A percentile compares a stretch with the other conserved stretches of the same genome.
These are phyloP conservation scores for Rachycentron canadum DNA, from an alignment of 2,797 vertebrate species.

Conservation along the genomic window DNA sequence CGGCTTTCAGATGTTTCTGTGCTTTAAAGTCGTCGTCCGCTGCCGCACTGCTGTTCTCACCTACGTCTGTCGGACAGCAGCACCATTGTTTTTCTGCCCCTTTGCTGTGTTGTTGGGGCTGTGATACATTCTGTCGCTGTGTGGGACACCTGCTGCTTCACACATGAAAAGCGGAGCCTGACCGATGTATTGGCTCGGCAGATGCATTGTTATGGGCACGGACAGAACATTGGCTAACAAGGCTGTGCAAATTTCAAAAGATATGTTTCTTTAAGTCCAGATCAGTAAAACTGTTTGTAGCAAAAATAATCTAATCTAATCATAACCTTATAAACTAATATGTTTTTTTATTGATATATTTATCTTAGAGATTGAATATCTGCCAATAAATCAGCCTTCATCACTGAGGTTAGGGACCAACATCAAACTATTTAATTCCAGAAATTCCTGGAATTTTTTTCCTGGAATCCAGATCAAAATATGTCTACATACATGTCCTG, in stretches of 20 bases:
- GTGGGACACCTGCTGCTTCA: background rate
- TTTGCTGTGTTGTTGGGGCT: background rate
- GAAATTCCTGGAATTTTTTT: too few species aligned
- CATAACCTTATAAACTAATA: background rate
- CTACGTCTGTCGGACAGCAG: background rate
- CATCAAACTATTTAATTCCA: too few species aligned
- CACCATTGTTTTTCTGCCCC: background rate
- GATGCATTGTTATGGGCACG: background rate
- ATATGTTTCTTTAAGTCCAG: too few species aligned
- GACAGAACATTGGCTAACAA: background rate
- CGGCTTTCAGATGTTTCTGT: conserved; percentile 17
- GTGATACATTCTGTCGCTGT: background rate
- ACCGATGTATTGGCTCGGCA: background rate
- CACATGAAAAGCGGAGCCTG: background rate
- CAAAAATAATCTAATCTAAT: too few species aligned
- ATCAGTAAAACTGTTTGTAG: too few species aligned
- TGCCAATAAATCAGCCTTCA: background rate
- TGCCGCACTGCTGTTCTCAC: background rate
- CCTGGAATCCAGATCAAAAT: background rate
- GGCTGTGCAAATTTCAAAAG: too few species aligned
- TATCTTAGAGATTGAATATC: background rate
- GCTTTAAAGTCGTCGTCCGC: conserved; percentile 9
- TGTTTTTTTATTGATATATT: background rate
- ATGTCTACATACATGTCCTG: background rate
- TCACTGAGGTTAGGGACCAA: background rate